Percentiles rank a stretch among this genome's conserved stretches.
phyloP scores from a whole-genome alignment of 1,140 invertebrate genomes.

The Ctenoplectra terminalis region DNA sequence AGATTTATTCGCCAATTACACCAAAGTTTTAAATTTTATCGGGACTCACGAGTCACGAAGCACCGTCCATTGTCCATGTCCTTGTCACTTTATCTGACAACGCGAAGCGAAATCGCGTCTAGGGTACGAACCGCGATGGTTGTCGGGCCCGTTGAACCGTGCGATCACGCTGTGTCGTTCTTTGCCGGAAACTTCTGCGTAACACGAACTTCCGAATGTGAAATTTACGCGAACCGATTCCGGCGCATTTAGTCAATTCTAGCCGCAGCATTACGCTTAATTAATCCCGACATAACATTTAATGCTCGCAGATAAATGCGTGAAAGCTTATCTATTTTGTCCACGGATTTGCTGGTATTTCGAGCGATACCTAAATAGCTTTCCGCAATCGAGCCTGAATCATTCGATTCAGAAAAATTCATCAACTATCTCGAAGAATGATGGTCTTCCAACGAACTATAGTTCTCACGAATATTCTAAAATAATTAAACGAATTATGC shows the following conservation, averaged over 20 bases:
- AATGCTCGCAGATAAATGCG: slow-evolving; percentile 47
- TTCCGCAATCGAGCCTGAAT: neutral
- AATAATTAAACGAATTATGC: no score
- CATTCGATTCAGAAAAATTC: neutral
- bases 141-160: slow-evolving; percentile 4
- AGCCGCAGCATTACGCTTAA: slow-evolving; percentile 36
- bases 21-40: neutral
- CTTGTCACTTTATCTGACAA: neutral
- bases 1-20: no score
- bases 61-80: neutral
- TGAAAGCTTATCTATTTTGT: slow-evolving; percentile 53
- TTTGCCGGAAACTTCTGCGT: slow-evolving; percentile 9
- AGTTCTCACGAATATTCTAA: no score
- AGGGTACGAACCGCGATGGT: neutral
- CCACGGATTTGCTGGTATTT: slow-evolving; percentile 37
- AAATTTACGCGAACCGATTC: slow-evolving; percentile 37
- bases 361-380: neutral
- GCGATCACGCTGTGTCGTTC: neutral
- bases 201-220: neutral
- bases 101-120: neutral
- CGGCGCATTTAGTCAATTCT: slow-evolving; percentile 35
- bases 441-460: no score
- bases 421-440: neutral
- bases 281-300: slow-evolving; percentile 29
- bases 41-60: neutral